Percentiles rank a stretch among this genome's conserved stretches.
Evolutionary conservation across 1,140 invertebrate genomes (phyloP).

Genomic region (Calosoma granatense): DNA sequence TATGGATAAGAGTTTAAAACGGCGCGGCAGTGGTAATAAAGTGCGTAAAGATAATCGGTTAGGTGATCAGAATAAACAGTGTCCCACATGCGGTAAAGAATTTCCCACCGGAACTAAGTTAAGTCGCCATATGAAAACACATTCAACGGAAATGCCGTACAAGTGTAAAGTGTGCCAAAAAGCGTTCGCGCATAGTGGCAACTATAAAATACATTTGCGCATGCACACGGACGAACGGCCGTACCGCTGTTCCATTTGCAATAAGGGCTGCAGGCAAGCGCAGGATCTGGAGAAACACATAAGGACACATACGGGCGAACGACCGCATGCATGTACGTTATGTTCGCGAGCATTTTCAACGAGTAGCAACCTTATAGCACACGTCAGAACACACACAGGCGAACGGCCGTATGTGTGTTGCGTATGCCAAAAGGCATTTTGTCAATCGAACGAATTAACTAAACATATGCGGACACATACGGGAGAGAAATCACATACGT

Average conservation of each 20-base stretch:
- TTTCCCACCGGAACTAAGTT: conserved; percentile 45
- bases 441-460: conserved; percentile 35
- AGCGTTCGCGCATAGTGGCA: conserved; percentile 55
- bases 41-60: conserved; percentile 16
- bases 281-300: conserved; percentile 48
- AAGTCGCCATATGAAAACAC: conserved; percentile 47
- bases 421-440: conserved; percentile 37
- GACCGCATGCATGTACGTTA: conserved; percentile 42
- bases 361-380: conserved; percentile 41
- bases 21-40: conserved; percentile 18
- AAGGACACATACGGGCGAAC: conserved; percentile 41
- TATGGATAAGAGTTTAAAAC: conserved; percentile 12
- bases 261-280: conserved; percentile 44
- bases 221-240: conserved; percentile 50
- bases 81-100: conserved; percentile 45
- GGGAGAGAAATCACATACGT: conserved; percentile 39
- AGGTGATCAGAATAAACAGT: conserved; percentile 28
- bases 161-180: conserved; percentile 60
- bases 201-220: conserved; percentile 47
- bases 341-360: conserved; percentile 45
- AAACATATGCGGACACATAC: conserved; percentile 37
- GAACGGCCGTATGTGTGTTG: conserved; percentile 36
- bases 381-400: conserved; percentile 42
- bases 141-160: conserved; percentile 57
- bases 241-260: conserved; percentile 48